These are phyloP conservation scores for Drosophila anceps DNA, from an alignment of 2,888 invertebrate genomes.

Conservation along the genomic window DNA sequence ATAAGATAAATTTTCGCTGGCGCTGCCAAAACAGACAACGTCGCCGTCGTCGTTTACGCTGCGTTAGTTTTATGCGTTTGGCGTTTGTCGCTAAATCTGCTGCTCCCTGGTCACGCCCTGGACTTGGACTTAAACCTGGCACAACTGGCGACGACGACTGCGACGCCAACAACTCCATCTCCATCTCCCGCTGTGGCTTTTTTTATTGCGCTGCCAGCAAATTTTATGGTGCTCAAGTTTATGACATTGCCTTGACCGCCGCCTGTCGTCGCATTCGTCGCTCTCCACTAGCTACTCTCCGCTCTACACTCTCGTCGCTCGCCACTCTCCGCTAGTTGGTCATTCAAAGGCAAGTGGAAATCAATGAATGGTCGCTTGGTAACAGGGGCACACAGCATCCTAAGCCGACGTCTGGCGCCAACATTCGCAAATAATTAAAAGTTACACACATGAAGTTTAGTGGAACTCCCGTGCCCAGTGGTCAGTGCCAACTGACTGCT, in stretches of 20 bases:
- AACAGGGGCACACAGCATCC: constrained; percentile 37
- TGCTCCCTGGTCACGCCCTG: constrained; percentile 65
- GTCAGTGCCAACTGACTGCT: constrained; percentile 57
- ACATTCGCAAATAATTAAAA: constrained; percentile 82
- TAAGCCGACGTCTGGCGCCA: constrained; percentile 81
- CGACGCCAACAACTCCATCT: constrained; percentile 32
- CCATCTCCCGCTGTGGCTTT: constrained; percentile 78
- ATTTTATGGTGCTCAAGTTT: constrained; percentile 85
- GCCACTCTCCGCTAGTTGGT: constrained; percentile 11
- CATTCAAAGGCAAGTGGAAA: constrained; percentile 54
- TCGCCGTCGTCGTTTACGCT: constrained; percentile 80
- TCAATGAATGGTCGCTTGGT: constrained; percentile 69
- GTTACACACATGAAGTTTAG: constrained; percentile 75
- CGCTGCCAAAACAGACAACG: constrained; percentile 70
- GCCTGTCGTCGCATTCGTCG: constrained; percentile 42
- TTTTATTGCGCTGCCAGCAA: constrained; percentile 83
- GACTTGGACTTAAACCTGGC: constrained; percentile 66
- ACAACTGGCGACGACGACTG: constrained; percentile 33
- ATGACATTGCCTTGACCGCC: constrained; percentile 82
- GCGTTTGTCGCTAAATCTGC: constrained; percentile 65
- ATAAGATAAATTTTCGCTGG: constrained; percentile 79
- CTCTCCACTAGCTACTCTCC: constrained; percentile 7
- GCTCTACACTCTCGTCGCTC: not conserved
- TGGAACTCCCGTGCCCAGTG: constrained; percentile 35
- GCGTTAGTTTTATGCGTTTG: constrained; percentile 83